A percentile compares a stretch with the other conserved stretches of the same genome.
phyloP scores from a whole-genome alignment of 30 jellyfish, hydroid and myxozoan genomes.

The Nemopilema nomurai region DNA sequence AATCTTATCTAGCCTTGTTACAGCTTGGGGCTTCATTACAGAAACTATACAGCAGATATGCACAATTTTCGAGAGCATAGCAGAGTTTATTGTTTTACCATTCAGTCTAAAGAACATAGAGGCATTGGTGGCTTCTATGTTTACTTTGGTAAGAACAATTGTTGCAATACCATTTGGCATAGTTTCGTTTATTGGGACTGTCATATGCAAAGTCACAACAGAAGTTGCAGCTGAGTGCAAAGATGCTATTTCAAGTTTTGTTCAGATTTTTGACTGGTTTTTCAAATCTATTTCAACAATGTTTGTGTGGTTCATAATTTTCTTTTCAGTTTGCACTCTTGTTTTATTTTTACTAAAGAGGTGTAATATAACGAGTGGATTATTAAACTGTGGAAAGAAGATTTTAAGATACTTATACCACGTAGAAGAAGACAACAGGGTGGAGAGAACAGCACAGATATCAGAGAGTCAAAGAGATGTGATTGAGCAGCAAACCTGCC shows the following conservation, averaged over 20 bases:
- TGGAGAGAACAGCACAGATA: not conserved
- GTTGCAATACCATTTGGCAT: not conserved
- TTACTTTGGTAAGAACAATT: not conserved
- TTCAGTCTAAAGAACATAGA: constrained; percentile 27
- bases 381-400: not conserved
- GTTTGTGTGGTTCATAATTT: not conserved
- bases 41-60: not conserved
- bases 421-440: not conserved
- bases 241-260: not conserved
- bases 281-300: not conserved
- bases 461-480: not conserved
- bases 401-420: not conserved
- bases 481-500: not conserved
- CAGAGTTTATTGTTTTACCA: constrained; percentile 39
- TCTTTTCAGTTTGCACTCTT: not conserved
- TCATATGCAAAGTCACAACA: not conserved
- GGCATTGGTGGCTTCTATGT: constrained; percentile 4
- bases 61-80: constrained; percentile 17
- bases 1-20: not conserved
- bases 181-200: not conserved
- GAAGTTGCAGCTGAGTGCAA: too few relatives aligned
- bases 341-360: not conserved
- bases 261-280: not conserved
- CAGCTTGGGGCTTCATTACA: not conserved
- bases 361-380: not conserved